Evolutionary conservation across 1,140 invertebrate genomes (phyloP), one percentile per base, ranked within the genome.

Genomic region (Drosophila sechellia): DNA sequence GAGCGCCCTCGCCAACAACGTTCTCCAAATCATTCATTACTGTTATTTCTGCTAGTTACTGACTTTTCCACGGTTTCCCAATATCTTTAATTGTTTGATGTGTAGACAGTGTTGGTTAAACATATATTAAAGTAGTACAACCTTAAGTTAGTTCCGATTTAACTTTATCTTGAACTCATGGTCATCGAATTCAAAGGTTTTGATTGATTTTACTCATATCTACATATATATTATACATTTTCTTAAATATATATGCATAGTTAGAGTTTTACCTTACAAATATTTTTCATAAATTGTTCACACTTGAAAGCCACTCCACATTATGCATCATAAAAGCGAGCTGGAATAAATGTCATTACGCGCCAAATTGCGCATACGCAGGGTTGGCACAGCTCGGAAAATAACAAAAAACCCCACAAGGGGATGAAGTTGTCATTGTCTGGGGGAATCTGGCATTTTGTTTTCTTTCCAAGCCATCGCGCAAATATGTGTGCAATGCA

Each of bases 361-460:
- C 34, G 27, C 39, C 12, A 72, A 72, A 73, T 61, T 39, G 35
- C 55, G 68, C 68, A 73, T 72, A 72, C 69, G 70, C 68, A 6
- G 56, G 13, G 68, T 39, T 43, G 68, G 56, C n/a, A 6, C n/a
- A 4, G 43, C 25, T 31, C 8, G 45, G 1, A 6, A 17, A 20
- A 15, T 54, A 42, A 15, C 39, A 60, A 58, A 60, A 58, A 70
- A 43, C 22, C n/a, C 27, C 22, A 10, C 13, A 0, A 17, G 27
- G 35, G 25, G 5, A 43, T 37, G 34, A 72, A 59, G n/a, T 71
- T 60, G 35, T 46, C 40, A 27, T 71, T 66, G 35, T 40, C 31
- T 27, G 25, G 20, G 42, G 8, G 15, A 2, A 22, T 17, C 13
- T 31, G n/a, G 17, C 3, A 20, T 22, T 69, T 39, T 58, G 49